Evolutionary conservation across 2,797 vertebrate species (phyloP), one percentile per base, ranked within the genome.

Genomic region (Okamejei kenojei): DNA sequence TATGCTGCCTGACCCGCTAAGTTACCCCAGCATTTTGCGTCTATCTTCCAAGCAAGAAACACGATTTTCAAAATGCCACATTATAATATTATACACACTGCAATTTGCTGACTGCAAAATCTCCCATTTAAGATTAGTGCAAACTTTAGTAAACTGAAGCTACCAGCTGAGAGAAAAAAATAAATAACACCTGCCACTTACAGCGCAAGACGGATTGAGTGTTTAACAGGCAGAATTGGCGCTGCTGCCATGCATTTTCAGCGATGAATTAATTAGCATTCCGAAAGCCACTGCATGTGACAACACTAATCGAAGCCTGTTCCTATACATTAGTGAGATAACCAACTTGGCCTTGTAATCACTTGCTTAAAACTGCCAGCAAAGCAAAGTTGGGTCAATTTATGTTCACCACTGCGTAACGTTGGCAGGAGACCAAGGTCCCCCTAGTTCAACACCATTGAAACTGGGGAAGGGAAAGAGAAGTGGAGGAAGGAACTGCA

Each of bases 261-360:
- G 94, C 94, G 95, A 94, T 93, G 95, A 96, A 96, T 96, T 96
- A 96, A 97, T 97, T 96, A 97, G 95, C 95, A 95, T 95, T 95
- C 95, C 95, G 94, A 95, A 96, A 96, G 93, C 92, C 94, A 94
- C 93, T 94, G 95, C 94, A 88, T 93, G 95, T 94, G 93, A 93
- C 94, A 95, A 94, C 93, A 93, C 94, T 95, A 95, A 96, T 95
- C 94, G 93, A 95, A 94, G 94, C 94, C 94, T 94, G 95, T 95
- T 94, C 90, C 95, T 94, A 93, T 93, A 95, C 95, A 95, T 95
- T 95, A 94, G 95, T 95, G 95, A 35, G 35, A 71, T 32, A 68
- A 19, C 63, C n/a, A 71, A 71, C 65, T 2, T 17, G 17, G 38
- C 38, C 5, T 38, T 90, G 68, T 9, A 38, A 65, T 73, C 32